These are phyloP conservation scores for Tachyglossus aculeatus DNA, from an alignment of 2,797 vertebrate genomes.

Conservation along the genomic window DNA sequence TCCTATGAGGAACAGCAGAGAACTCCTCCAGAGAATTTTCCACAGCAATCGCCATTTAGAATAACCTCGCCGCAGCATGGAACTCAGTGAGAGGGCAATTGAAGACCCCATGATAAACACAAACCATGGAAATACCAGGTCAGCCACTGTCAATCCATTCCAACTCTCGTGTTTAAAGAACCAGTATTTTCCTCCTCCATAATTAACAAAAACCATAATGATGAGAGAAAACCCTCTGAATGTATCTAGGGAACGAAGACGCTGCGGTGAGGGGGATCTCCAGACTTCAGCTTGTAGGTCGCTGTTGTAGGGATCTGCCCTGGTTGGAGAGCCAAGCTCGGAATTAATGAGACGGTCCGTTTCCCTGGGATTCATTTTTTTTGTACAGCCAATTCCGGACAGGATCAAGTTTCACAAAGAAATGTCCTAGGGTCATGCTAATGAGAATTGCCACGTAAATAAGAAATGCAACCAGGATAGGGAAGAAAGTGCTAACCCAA, in stretches of 20 bases:
- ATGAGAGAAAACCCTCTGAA: slow-evolving; percentile 91
- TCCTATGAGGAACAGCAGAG: slow-evolving; percentile 88
- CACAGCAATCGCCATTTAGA: slow-evolving; percentile 78
- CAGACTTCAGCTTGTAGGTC: slow-evolving; percentile 66
- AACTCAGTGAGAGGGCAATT: slow-evolving; percentile 83
- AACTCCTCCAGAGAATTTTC: slow-evolving; percentile 88
- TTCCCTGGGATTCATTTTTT: slow-evolving; percentile 83
- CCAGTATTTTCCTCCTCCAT: slow-evolving; percentile 96
- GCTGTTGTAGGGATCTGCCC: slow-evolving; percentile 63
- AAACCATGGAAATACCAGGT: slow-evolving; percentile 92
- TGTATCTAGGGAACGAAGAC: slow-evolving; percentile 90
- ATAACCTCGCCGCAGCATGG: slow-evolving; percentile 77
- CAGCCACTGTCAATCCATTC: no score
- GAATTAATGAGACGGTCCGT: slow-evolving; percentile 95
- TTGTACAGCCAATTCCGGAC: slow-evolving; percentile 82
- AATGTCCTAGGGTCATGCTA: background rate
- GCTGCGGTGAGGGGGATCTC: slow-evolving; percentile 43
- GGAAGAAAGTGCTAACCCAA: no score
- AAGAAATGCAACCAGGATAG: no score
- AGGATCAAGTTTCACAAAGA: slow-evolving; percentile 78
- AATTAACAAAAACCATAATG: slow-evolving; percentile 98
- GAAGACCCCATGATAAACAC: slow-evolving; percentile 99
- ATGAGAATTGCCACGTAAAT: no score
- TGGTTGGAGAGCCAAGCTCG: slow-evolving; percentile 86
- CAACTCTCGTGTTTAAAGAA: slow-evolving; percentile 96